These are phyloP conservation scores for Microcebus jonahi DNA, from an alignment of 2,113 vertebrate species.

Conservation along the genomic window DNA sequence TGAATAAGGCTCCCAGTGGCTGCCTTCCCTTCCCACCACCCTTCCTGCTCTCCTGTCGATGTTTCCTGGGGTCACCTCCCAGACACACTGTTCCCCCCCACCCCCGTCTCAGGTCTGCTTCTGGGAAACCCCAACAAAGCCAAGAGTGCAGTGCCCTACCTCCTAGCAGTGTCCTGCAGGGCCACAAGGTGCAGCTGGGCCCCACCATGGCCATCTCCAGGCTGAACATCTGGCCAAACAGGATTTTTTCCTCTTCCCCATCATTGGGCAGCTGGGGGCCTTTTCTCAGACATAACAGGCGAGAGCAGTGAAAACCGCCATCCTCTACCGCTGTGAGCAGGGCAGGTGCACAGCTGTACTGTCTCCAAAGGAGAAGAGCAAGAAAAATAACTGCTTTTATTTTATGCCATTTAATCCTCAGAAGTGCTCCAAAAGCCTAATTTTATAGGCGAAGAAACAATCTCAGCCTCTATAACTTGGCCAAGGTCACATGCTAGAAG, in stretches of 20 bases:
- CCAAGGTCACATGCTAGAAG: neutral
- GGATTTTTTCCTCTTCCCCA: neutral
- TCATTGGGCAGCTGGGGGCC: too few species aligned
- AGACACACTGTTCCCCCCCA: neutral
- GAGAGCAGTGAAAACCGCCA: neutral
- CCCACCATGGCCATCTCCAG: neutral
- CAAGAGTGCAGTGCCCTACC: too few species aligned
- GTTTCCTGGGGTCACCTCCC: neutral
- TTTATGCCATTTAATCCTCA: neutral
- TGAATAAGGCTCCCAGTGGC: neutral
- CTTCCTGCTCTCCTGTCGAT: neutral
- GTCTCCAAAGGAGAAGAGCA: neutral
- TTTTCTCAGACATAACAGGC: neutral
- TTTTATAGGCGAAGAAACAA: neutral
- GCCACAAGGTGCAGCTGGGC: too few species aligned
- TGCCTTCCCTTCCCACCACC: fast-evolving
- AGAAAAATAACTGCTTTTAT: neutral
- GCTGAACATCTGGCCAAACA: neutral
- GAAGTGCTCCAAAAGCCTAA: neutral
- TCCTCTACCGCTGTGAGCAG: neutral
- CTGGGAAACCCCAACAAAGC: neutral
- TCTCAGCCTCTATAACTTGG: neutral
- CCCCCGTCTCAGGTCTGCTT: neutral
- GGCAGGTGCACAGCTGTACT: neutral
- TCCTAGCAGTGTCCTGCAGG: neutral